phyloP scores from a whole-genome alignment of 92 coral and sea anemone species.

The Scolanthus callimorphus region DNA sequence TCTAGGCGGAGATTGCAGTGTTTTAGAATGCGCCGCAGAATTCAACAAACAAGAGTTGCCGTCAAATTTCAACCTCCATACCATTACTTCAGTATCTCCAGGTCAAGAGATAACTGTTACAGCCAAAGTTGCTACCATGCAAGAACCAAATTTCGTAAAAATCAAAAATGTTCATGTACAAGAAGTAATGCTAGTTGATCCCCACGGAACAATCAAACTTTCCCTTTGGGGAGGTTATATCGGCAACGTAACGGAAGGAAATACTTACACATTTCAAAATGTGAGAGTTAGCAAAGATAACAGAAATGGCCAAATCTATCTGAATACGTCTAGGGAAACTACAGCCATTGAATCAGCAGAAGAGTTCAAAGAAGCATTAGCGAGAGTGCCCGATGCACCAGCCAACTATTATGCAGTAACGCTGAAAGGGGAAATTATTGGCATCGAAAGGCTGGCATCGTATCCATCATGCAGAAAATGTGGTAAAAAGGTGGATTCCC shows the following conservation, averaged over 20 bases:
- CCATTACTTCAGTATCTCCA: conserved; percentile 14
- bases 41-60: conserved; percentile 26
- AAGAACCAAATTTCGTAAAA: neutral
- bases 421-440: too few relatives aligned
- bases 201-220: conserved; percentile 23
- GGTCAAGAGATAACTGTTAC: conserved; percentile 51
- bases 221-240: conserved; percentile 26
- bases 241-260: conserved; percentile 16
- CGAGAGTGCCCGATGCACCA: conserved; percentile 28
- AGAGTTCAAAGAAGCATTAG: conserved; percentile 30
- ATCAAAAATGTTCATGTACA: neutral
- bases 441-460: too few relatives aligned
- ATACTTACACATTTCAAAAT: conserved; percentile 42
- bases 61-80: conserved; percentile 17
- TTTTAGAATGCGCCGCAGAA: conserved; percentile 10
- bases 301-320: conserved; percentile 22
- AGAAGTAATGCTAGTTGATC: conserved; percentile 39
- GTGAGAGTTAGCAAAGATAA: conserved; percentile 43
- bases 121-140: conserved; percentile 33
- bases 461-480: too few relatives aligned
- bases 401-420: too few relatives aligned
- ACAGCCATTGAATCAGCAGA: conserved; percentile 28
- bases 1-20: conserved; percentile 7
- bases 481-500: too few relatives aligned
- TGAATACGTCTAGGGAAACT: conserved; percentile 50